phyloP scores from a whole-genome alignment of 2,888 invertebrate genomes.

The Rhimphoctona megacephalus region DNA sequence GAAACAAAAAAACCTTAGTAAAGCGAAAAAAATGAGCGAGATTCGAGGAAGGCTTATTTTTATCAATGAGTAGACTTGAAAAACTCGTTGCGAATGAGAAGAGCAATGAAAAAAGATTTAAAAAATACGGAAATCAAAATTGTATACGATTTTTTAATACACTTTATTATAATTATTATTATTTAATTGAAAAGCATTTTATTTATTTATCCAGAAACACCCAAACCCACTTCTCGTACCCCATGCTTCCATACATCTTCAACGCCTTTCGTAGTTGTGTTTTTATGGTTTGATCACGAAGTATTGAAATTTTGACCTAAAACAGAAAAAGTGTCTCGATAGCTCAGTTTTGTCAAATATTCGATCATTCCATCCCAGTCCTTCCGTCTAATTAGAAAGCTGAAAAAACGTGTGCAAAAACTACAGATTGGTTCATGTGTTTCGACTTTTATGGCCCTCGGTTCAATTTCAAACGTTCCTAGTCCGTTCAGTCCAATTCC shows the following conservation, averaged over 20 bases:
- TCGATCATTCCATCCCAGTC: background rate
- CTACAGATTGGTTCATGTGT: background rate
- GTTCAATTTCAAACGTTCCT: background rate
- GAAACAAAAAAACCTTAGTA: background rate
- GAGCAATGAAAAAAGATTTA: constrained; percentile 4
- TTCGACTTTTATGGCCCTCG: background rate
- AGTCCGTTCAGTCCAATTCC: background rate
- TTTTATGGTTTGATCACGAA: background rate
- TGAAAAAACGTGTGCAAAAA: background rate
- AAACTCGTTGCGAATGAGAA: constrained; percentile 28
- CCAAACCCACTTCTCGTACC: background rate
- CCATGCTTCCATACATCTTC: no score
- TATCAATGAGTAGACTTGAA: constrained; percentile 18
- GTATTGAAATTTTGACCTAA: background rate
- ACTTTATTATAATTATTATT: constrained; percentile 73
- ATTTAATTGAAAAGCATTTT: constrained; percentile 55
- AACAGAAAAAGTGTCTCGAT: background rate
- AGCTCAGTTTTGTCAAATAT: background rate
- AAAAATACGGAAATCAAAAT: constrained; percentile 80
- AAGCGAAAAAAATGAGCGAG: background rate
- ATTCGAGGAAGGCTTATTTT: constrained; percentile 11
- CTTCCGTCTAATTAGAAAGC: background rate
- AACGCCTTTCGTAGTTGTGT: background rate
- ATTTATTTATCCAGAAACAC: constrained; percentile 17
- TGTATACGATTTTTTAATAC: constrained; percentile 84